Base-by-base conservation (phyloP, 2,888 invertebrate species). In the Sialis lutaria region DNA sequence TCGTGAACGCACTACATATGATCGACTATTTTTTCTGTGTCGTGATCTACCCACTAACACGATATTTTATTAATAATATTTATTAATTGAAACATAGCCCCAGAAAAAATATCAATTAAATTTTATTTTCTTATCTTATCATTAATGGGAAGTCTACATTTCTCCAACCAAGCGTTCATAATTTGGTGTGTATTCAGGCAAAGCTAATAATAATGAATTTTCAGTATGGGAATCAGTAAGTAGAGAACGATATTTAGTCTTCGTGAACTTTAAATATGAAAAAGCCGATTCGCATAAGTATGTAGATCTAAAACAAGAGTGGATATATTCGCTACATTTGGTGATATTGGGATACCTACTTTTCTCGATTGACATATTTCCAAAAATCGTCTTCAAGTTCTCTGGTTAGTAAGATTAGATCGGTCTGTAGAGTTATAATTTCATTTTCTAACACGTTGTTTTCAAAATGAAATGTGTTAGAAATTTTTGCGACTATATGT, bases 391-490 rank as follows among this genome's bases (percentile, higher is more conserved):
- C 49, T 33, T 49, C 49, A 49, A 49, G 22, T 53, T 49, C 31
- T 46, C 48, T 51, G 50, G 47, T 47, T 51, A 49, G 48, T 53
- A 51, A 52, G 47, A 48, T 48, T n/a, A n/a, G n/a, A n/a, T n/a
- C n/a, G n/a, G n/a, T n/a, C n/a, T n/a, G n/a, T n/a, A 47, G 50
- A 40, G 46, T 51, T 51, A 52, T 50, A 48, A 48, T 50, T 50
- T 52, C 50, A 48, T 52, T 53, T 49, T 50, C 48, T 43, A 53
- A 41, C 6, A 39, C 47, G 2, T 50, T 50, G 44, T 51, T 12
- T 4, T 50, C 48, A 8, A 50, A 39, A 49, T 52, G 33, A 52
- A 52, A 52, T 47, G n/a, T n/a, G n/a, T n/a, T n/a, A n/a, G n/a
- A 34, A 34, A 34, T 34, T 34, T 48, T 44, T 34, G 34, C 34